A percentile compares a stretch with the other conserved stretches of the same genome.
Evolutionary conservation across 2,888 invertebrate genomes (phyloP).

Genomic region (Thelaira solivaga): DNA sequence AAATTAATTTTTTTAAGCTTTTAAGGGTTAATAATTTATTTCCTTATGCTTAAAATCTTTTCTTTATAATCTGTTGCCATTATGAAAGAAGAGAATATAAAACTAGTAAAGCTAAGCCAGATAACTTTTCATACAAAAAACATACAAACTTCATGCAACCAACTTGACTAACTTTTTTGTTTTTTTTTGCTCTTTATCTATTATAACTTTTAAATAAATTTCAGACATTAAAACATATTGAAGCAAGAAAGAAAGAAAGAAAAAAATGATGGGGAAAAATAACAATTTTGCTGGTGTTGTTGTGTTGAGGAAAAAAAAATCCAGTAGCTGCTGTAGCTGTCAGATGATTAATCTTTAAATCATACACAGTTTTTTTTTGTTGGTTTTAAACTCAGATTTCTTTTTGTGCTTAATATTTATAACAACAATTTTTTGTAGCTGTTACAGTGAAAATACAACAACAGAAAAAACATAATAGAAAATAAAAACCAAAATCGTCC

Average conservation of each 20-base stretch:
- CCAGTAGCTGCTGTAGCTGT: conserved; percentile 61
- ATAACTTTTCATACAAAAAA: too few species aligned
- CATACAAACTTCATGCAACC: not conserved
- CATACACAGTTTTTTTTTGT: conserved; percentile 53
- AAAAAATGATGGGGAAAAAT: not conserved
- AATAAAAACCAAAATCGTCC: not conserved
- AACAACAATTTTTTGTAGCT: not conserved
- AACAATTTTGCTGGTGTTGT: too few species aligned
- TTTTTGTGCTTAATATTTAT: conserved; percentile 2
- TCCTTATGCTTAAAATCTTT: not conserved
- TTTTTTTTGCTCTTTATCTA: not conserved
- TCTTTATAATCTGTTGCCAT: conserved; percentile 8
- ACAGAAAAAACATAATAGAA: not conserved
- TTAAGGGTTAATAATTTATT: conserved; percentile 19
- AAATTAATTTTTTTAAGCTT: not conserved
- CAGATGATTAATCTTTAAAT: conserved; percentile 63
- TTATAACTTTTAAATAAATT: conserved; percentile 25
- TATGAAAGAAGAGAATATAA: not conserved
- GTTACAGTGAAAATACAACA: conserved; percentile 9
- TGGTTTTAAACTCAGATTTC: not conserved
- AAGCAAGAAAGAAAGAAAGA: not conserved
- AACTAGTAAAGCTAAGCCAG: not conserved
- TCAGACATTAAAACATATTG: not conserved
- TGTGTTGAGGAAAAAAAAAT: conserved; percentile 35
- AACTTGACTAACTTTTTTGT: conserved; percentile 21